Percentiles rank a stretch among this genome's conserved stretches.
Evolutionary conservation across 2,888 invertebrate species (phyloP).

Genomic region (Morpho deidamia): DNA sequence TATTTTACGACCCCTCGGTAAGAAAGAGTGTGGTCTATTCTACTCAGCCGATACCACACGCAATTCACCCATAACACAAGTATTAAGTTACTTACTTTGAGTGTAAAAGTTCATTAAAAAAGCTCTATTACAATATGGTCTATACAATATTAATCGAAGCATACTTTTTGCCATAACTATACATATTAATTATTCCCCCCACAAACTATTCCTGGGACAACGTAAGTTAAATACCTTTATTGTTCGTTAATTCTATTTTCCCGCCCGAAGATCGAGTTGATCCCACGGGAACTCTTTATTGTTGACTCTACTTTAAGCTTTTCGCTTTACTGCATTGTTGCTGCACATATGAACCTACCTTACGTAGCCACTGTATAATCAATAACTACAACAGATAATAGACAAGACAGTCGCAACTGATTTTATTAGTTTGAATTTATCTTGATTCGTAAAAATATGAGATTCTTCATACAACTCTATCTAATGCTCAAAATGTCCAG

Average conservation of each 20-base stretch:
- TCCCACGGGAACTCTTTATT: slow-evolving; percentile 38
- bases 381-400: slow-evolving; percentile 12
- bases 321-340: slow-evolving; percentile 20
- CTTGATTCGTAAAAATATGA: too few relatives aligned
- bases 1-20: too few relatives aligned
- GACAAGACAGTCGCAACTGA: not conserved
- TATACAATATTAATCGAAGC: too few relatives aligned
- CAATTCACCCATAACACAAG: too few relatives aligned
- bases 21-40: too few relatives aligned
- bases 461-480: too few relatives aligned
- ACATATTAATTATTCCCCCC: not conserved
- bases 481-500: too few relatives aligned
- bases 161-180: not conserved
- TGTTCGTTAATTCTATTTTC: slow-evolving; percentile 31
- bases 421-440: not conserved
- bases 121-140: too few relatives aligned
- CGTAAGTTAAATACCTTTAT: slow-evolving; percentile 17
- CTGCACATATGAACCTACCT: slow-evolving; percentile 11
- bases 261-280: slow-evolving; percentile 27
- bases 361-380: slow-evolving; percentile 16
- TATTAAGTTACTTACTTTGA: too few relatives aligned
- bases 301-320: slow-evolving; percentile 22
- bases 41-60: too few relatives aligned
- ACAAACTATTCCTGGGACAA: slow-evolving; percentile 5
- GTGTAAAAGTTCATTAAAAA: too few relatives aligned